Base-by-base conservation (phyloP, 2,113 vertebrate species). In the Cavia aperea region DNA sequence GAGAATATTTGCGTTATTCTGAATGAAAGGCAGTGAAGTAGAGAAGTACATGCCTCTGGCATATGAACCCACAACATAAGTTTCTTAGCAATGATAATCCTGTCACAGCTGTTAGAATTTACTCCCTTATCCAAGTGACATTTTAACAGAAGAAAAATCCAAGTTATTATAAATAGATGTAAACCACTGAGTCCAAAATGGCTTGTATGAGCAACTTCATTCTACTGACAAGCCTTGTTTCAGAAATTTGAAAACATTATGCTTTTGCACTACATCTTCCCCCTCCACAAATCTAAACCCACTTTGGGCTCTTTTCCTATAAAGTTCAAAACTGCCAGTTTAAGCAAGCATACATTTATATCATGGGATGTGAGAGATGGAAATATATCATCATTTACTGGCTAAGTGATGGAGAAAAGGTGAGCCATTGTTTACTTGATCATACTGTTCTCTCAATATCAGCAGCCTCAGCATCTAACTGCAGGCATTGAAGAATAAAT, bases 91-190 rank as follows among this genome's bases (percentile, higher is more conserved):
- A 96, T 97, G 94, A 97, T 97, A 97, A 97, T 97, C 96, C 96
- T 97, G 97, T 97, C 97, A 97, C 96, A 97, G 96, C 96, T 97
- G 97, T 96, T 97, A 97, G 95, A 96, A 95, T 97, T 95, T 97
- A 97, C 95, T 97, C 95, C 95, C 96, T 97, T 97, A 97, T 97
- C 97, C 97, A 96, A 97, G 96, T 97, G 97, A 98, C 97, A 98
- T 97, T 98, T 98, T 97, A 98, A 96, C 94, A 97, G 96, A 91
- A 97, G 96, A 97, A 89, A 97, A 97, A 66, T 14, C 94, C 96
- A 94, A 93, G 84, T 97, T 97, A 96, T 97, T 95, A 96, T 97
- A 97, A 97, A 96, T 95, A 97, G 95, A 97, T 96, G 94, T 88
- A 97, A 97, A 96, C 94, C 88, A 97, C 88, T 96, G 9, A 0